These are phyloP conservation scores for Pseudoips prasinana DNA, from an alignment of 2,888 invertebrate species.

Conservation along the genomic window DNA sequence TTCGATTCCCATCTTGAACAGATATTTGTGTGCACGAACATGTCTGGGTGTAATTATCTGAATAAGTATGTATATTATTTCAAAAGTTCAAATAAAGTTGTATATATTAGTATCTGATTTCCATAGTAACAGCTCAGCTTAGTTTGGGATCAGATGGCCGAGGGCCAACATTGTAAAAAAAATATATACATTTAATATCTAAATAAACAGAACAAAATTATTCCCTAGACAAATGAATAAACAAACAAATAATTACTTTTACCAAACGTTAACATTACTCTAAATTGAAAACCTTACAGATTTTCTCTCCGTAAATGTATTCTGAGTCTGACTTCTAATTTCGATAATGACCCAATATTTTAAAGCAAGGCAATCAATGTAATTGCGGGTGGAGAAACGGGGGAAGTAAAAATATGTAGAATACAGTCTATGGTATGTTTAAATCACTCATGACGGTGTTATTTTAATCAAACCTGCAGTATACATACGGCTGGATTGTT, in stretches of 20 bases:
- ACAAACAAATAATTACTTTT: conserved; percentile 18
- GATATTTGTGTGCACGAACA: no score
- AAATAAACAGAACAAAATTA: no score
- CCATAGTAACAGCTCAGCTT: no score
- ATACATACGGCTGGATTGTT: conserved; percentile 17
- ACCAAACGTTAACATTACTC: conserved; percentile 5
- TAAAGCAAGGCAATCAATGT: conserved; percentile 30
- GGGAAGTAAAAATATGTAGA: conserved; percentile 8
- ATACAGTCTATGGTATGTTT: conserved; percentile 1
- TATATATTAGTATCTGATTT: no score
- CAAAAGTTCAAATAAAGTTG: no score
- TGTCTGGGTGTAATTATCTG: no score
- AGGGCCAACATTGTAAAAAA: no score
- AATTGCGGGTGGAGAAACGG: conserved; percentile 19
- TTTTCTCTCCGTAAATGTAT: conserved; percentile 18
- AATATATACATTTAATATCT: no score
- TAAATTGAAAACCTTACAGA: conserved; percentile 22
- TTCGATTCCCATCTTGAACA: no score
- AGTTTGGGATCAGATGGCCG: no score
- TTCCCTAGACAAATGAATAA: no score
- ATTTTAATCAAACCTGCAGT: conserved; percentile 29
- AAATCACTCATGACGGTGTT: conserved; percentile 20
- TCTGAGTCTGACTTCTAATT: conserved; percentile 26
- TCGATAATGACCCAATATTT: conserved; percentile 29
- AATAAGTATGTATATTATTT: no score